These are phyloP conservation scores for Turritopsis dohrnii DNA, from an alignment of 30 jellyfish, hydroid and myxozoan species.

Conservation along the genomic window DNA sequence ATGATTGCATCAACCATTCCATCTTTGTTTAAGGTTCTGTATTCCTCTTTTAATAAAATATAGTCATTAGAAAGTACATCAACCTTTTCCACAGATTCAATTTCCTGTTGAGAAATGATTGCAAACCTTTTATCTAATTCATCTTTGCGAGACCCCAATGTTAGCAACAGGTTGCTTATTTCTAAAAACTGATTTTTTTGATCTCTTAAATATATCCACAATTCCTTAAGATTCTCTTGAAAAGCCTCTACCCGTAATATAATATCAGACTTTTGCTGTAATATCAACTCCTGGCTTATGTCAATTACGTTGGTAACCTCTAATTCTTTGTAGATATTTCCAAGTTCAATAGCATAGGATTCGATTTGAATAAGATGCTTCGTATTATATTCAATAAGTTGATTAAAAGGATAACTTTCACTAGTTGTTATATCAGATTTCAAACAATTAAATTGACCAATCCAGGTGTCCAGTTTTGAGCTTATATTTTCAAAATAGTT, in stretches of 20 bases:
- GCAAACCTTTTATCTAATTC: background rate
- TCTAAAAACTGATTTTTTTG: background rate
- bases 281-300: background rate
- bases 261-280: background rate
- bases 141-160: background rate
- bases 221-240: background rate
- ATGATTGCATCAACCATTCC: background rate
- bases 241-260: conserved; percentile 8
- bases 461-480: background rate
- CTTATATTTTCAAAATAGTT: background rate
- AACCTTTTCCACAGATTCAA: background rate
- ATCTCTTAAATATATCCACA: background rate
- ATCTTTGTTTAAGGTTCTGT: background rate
- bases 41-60: background rate
- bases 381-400: background rate
- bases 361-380: background rate
- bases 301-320: background rate
- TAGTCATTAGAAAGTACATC: background rate
- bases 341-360: background rate
- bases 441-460: background rate
- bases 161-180: background rate
- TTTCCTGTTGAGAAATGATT: background rate
- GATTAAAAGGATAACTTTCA: background rate
- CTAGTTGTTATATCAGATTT: background rate
- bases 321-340: background rate